Conservation (phyloP, 2,888 invertebrate genomes). For the Abscondita cerata region DNA sequence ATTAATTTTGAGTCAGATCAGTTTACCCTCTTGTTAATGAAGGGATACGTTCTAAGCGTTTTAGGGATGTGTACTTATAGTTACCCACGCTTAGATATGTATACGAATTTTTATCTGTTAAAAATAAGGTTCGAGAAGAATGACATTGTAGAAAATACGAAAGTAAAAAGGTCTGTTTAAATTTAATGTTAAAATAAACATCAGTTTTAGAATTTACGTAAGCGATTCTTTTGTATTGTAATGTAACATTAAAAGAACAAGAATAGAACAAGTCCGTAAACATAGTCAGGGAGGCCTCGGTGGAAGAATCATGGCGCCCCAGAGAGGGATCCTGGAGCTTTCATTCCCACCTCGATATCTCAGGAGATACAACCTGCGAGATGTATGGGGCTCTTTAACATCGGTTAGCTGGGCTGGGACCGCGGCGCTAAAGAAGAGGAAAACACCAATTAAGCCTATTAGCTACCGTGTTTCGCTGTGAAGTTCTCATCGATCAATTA, state of each 20-base stretch:
- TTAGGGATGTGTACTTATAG: too few species aligned
- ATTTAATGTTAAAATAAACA: constrained; percentile 55
- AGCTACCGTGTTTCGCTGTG: constrained; percentile 44
- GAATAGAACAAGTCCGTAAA: constrained; percentile 57
- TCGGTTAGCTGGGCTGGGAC: constrained; percentile 53
- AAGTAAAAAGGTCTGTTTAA: constrained; percentile 30
- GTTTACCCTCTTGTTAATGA: too few species aligned
- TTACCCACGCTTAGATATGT: too few species aligned
- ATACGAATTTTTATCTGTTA: background rate
- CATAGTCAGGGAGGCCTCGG: constrained; percentile 54
- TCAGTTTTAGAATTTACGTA: constrained; percentile 51
- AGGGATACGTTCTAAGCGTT: too few species aligned
- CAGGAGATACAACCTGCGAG: constrained; percentile 53
- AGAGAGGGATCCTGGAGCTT: constrained; percentile 55
- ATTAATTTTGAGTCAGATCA: too few species aligned
- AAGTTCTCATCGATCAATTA: constrained; percentile 41
- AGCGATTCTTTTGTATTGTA: constrained; percentile 56
- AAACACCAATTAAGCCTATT: constrained; percentile 53
- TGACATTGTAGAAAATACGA: constrained; percentile 14
- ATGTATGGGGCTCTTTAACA: constrained; percentile 58
- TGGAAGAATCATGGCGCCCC: constrained; percentile 59
- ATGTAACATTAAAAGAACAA: constrained; percentile 59
- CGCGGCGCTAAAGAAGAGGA: constrained; percentile 46
- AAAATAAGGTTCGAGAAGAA: background rate
- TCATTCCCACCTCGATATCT: constrained; percentile 56